Percentiles rank a stretch among this genome's conserved stretches.
Conservation (phyloP, 37 sponge, comb jelly and placozoan genomes). For the Crambe crambe region DNA sequence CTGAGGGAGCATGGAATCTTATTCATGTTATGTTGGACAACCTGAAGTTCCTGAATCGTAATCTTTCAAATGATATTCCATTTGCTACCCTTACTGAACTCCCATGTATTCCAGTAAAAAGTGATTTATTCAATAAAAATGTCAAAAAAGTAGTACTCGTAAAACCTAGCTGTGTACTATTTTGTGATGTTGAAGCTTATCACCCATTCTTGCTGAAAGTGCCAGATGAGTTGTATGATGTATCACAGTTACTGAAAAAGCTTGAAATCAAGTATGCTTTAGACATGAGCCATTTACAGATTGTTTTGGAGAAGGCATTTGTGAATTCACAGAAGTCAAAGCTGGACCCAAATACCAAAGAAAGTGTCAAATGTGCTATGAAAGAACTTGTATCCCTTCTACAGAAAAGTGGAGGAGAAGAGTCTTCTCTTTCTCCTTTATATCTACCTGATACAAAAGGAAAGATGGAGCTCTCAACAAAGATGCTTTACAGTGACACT, state of each 20-base stretch:
- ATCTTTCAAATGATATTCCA: background rate
- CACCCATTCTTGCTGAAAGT: slow-evolving; percentile 46
- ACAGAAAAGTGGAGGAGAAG: background rate
- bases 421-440: slow-evolving; percentile 3
- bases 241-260: background rate
- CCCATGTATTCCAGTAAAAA: slow-evolving; percentile 48
- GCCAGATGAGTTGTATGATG: background rate
- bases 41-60: slow-evolving; percentile 4
- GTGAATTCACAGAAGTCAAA: background rate
- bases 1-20: background rate
- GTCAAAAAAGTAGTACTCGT: slow-evolving; percentile 29
- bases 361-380: background rate
- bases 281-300: slow-evolving; percentile 20
- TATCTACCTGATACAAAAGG: slow-evolving; percentile 19
- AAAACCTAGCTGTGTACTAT: slow-evolving; percentile 39
- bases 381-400: slow-evolving; percentile 1
- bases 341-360: slow-evolving; percentile 34
- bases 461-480: slow-evolving; percentile 3
- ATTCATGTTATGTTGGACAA: slow-evolving; percentile 2
- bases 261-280: slow-evolving; percentile 14
- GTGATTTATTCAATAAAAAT: background rate
- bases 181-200: background rate
- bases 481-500: slow-evolving; percentile 29
- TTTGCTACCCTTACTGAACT: background rate
- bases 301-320: slow-evolving; percentile 25